Conservation (phyloP, 2,113 vertebrate species). For the Sigmodon hispidus region DNA sequence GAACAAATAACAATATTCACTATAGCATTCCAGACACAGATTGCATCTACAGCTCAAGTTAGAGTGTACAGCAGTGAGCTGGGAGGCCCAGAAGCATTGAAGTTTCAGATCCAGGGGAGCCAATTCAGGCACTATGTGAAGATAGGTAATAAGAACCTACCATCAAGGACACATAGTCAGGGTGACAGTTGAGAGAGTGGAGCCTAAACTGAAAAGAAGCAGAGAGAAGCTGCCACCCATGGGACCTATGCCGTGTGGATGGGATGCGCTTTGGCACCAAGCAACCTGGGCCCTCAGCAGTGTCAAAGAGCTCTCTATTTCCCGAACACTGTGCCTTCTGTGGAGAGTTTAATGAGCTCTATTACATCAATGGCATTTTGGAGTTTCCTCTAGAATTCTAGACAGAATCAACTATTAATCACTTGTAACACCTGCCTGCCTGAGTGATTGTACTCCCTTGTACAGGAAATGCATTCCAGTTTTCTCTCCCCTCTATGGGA, state of each 20-base stretch:
- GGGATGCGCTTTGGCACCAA: background rate
- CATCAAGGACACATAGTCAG: background rate
- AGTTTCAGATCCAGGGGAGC: background rate
- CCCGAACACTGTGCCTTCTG: no score
- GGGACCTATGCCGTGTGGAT: no score
- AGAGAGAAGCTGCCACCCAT: no score
- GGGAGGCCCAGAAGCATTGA: background rate
- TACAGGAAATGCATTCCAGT: background rate
- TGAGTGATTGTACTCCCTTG: background rate
- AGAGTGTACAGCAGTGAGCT: background rate
- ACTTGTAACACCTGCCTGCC: background rate
- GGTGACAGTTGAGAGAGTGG: no score
- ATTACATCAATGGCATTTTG: background rate
- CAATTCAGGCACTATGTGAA: background rate
- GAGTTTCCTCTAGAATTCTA: background rate
- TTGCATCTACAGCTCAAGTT: no score
- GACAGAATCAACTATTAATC: background rate
- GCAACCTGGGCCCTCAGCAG: background rate
- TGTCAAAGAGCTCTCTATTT: background rate
- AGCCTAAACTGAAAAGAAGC: background rate
- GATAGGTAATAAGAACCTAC: background rate
- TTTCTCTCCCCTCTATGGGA: background rate
- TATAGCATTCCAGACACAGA: fast-evolving
- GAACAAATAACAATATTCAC: no score
- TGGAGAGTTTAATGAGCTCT: background rate